Evolutionary conservation across 2,113 vertebrate genomes (phyloP).

Genomic region (Cervus canadensis): DNA sequence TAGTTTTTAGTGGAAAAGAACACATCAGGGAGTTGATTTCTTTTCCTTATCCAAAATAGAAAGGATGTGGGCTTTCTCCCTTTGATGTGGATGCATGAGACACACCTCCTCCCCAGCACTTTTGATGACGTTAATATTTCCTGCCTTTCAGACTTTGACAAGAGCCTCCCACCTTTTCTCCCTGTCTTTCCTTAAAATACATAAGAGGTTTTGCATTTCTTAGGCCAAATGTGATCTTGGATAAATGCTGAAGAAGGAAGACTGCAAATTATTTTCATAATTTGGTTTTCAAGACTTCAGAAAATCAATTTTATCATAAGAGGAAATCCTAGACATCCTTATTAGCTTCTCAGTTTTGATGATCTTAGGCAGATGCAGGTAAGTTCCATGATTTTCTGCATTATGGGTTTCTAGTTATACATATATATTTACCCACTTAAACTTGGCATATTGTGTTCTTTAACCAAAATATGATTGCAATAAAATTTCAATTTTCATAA

Average conservation of each 20-base stretch:
- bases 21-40: not conserved
- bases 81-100: not conserved
- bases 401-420: not conserved
- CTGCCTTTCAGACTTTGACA: not conserved
- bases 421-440: not conserved
- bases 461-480: not conserved
- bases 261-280: not conserved
- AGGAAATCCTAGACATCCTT: not conserved
- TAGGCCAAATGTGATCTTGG: not conserved
- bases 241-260: not conserved
- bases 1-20: constrained; percentile 50
- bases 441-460: not conserved
- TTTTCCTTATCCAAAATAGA: constrained; percentile 23
- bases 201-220: not conserved
- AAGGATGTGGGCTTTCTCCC: not conserved
- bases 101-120: not conserved
- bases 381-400: not conserved
- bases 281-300: not conserved
- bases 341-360: not conserved
- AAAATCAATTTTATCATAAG: not conserved
- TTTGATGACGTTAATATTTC: not conserved
- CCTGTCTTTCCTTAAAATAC: not conserved
- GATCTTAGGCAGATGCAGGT: not conserved
- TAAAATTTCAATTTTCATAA: not conserved
- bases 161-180: not conserved